Base-by-base conservation (phyloP, 2,113 vertebrate genomes). In the Melanostigma gelatinosum region DNA sequence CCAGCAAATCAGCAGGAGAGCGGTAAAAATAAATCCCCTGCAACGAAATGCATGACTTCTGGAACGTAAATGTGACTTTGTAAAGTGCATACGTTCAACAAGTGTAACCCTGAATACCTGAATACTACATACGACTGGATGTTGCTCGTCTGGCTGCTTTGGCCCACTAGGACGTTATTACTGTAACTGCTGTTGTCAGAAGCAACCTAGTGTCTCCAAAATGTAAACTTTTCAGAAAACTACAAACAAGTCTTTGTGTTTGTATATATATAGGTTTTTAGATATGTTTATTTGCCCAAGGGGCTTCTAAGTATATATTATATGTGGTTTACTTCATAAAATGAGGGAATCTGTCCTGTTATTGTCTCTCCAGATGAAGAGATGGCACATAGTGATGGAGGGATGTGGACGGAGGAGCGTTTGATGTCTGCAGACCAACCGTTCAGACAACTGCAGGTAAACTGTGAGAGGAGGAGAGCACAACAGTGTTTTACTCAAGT, bases 371-470 rank as follows among this genome's bases (percentile, higher is more conserved):
- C 54, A 78, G 72, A 83, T 60, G 74, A 58, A 13, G 34, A 18
- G 38, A 4, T 3, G 18, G 10, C 44, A 11, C 16, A n/a, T 20
- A 62, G 8, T 50, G 58, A 75, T 52, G 65, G 5, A 32, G 72
- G 50, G 40, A 61, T 67, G 32, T 72, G 73, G 77, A 60, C 2
- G 20, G 68, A 76, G 55, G 65, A 82, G 22, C 8, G 57, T 46
- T 24, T 85, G 1, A 6, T 32, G 7, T 4, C 58, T 20, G 34
- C 77, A 67, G 46, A 75, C 4, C 44, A 67, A 15, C n/a, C 27
- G 0, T 2, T 52, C 9, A 68, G 9, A 68, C 57, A 0, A 20
- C 64, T n/a, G 36, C 85, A 85, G 83, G 87, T 89, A 71, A 74
- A 80, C 67, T 32, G 9, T 24, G 29, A 29, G 29, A 29, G 2